Conservation (phyloP, 2,888 invertebrate species). For the Operophtera brumata region DNA sequence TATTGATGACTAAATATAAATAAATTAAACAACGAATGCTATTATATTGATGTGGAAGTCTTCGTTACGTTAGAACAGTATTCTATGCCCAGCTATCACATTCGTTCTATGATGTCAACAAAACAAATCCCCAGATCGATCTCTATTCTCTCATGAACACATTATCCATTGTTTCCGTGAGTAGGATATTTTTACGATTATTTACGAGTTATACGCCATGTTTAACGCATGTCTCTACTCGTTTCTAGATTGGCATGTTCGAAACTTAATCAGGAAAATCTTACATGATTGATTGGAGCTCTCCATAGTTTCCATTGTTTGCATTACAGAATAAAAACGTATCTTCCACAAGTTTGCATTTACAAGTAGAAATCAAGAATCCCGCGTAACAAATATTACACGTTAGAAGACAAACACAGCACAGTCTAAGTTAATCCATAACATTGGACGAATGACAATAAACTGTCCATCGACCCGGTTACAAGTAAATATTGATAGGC, state of each 20-base stretch:
- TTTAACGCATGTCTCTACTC: not conserved
- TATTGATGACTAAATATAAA: slow-evolving; percentile 43
- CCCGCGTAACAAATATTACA: slow-evolving; percentile 26
- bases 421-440: slow-evolving; percentile 28
- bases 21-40: slow-evolving; percentile 56
- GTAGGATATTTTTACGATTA: not conserved
- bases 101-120: not conserved
- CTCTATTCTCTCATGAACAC: no score
- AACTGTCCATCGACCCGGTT: slow-evolving; percentile 46
- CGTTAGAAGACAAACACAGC: slow-evolving; percentile 27
- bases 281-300: slow-evolving; percentile 51
- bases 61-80: not conserved
- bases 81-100: not conserved
- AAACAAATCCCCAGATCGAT: not conserved
- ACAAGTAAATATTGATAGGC: slow-evolving; percentile 57
- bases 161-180: not conserved
- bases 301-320: slow-evolving; percentile 52
- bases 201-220: not conserved
- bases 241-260: not conserved
- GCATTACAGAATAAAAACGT: slow-evolving; percentile 24
- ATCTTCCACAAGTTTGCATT: slow-evolving; percentile 29
- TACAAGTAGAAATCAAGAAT: slow-evolving; percentile 22
- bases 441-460: slow-evolving; percentile 20
- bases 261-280: slow-evolving; percentile 27
- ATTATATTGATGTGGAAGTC: slow-evolving; percentile 1